Conservation (phyloP, 1,140 invertebrate genomes). For the Protaetia brevitarsis region DNA sequence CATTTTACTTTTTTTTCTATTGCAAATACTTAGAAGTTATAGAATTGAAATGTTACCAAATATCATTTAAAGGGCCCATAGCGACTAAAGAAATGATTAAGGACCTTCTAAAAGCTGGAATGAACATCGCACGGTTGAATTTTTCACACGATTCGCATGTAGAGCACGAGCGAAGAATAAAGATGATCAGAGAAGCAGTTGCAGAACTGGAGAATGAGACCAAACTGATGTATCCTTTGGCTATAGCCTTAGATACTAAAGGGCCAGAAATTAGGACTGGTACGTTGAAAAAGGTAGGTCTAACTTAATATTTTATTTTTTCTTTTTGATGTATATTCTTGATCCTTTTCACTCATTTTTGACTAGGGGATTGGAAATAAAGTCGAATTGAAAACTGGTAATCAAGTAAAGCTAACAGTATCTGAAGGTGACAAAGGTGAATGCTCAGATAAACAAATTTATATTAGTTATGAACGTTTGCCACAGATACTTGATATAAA, state of each 20-base stretch:
- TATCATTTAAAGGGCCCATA: too few relatives aligned
- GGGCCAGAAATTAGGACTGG: slow-evolving; percentile 97
- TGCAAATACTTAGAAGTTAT: too few relatives aligned
- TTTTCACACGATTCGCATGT: slow-evolving; percentile 98
- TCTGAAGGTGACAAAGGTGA: slow-evolving; percentile 63
- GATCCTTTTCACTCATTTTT: not conserved
- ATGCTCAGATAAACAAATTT: slow-evolving; percentile 71
- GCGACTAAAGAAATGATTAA: too few relatives aligned
- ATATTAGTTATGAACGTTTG: slow-evolving; percentile 90
- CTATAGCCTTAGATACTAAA: slow-evolving; percentile 95
- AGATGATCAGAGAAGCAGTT: slow-evolving; percentile 83
- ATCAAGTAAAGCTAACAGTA: too few relatives aligned
- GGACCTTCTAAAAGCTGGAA: slow-evolving; percentile 97
- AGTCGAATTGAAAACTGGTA: not conserved
- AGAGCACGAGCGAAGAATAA: slow-evolving; percentile 89
- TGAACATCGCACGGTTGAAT: slow-evolving; percentile 97
- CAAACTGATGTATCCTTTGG: slow-evolving; percentile 79
- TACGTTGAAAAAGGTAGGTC: slow-evolving; percentile 82
- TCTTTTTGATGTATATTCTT: not conserved
- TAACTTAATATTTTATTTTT: not conserved
- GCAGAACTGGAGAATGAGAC: slow-evolving; percentile 73
- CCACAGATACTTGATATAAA: slow-evolving; percentile 83
- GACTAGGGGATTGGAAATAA: not conserved
- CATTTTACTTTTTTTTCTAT: too few relatives aligned
- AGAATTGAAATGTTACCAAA: too few relatives aligned